phyloP scores from a whole-genome alignment of 2,797 vertebrate species.

The Schizopygopsis malacanthus region DNA sequence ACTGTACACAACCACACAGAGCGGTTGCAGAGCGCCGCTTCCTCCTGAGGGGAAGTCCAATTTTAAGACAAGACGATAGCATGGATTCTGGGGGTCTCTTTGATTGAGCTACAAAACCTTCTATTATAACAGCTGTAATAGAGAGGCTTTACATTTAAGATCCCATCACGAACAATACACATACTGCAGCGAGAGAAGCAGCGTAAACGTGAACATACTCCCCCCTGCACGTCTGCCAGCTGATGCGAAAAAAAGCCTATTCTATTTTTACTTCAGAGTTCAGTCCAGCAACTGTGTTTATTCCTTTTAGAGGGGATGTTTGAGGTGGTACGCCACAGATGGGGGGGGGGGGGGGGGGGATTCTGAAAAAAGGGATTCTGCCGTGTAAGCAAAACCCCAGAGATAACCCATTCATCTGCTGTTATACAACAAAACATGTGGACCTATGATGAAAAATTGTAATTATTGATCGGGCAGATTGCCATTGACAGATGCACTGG shows the following conservation, averaged over 20 bases:
- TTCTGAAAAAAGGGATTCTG: slow-evolving; percentile 25
- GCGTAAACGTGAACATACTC: background rate
- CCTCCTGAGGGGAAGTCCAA: slow-evolving; percentile 33
- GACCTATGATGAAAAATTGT: slow-evolving; percentile 45
- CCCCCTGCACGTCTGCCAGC: slow-evolving; percentile 6
- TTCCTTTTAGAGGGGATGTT: slow-evolving; percentile 47
- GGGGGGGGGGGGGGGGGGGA: background rate
- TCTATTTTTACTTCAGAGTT: slow-evolving; percentile 48
- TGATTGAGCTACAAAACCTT: slow-evolving; percentile 5
- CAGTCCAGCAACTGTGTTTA: slow-evolving; percentile 33
- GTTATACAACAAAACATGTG: slow-evolving; percentile 41
- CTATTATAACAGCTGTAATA: slow-evolving; percentile 25
- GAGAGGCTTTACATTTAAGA: slow-evolving; percentile 28
- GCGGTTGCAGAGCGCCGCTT: background rate
- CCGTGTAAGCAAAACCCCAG: slow-evolving; percentile 29
- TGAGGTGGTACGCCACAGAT: slow-evolving; percentile 33
- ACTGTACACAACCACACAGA: slow-evolving; percentile 4
- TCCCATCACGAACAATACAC: slow-evolving; percentile 10
- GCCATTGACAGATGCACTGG: slow-evolving; percentile 48
- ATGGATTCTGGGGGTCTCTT: slow-evolving; percentile 17
- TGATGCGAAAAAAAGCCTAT: slow-evolving; percentile 30
- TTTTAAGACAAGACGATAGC: slow-evolving; percentile 37
- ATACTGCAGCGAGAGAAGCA: slow-evolving; percentile 11
- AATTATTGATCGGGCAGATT: slow-evolving; percentile 18
- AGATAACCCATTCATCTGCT: slow-evolving; percentile 51